Base-by-base conservation (phyloP, 2,113 vertebrate genomes). In the Erythrocercus mccallii region DNA sequence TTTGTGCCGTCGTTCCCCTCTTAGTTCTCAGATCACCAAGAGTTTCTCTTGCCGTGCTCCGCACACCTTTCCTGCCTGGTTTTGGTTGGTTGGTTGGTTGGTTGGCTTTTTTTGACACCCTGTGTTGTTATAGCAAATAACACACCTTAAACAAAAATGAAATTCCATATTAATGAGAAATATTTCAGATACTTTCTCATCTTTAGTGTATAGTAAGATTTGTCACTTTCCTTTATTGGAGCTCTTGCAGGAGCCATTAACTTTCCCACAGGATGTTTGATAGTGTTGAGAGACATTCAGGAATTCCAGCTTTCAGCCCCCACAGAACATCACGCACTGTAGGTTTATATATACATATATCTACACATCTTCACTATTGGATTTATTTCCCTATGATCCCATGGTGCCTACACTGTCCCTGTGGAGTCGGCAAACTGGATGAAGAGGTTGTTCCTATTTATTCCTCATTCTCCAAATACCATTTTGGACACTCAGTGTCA, bases 291-390 rank as follows among this genome's bases (percentile, higher is more conserved):
- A 66, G 18, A 47, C 0, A 1, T 40, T 37, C n/a, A 38, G 71
- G 68, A 58, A 51, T 28, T 28, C 42, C 45, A 20, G 11, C 16
- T 24, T 1, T 6, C 42, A 74, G 50, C 30, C 80, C 22, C 60
- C 70, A 2, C 25, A 24, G 15, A 76, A 12, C 37, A 69, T 28
- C 14, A 25, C 4, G 19, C 17, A 6, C 23, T 19, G 10, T 15
- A 20, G 4, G 33, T 16, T 25, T 5, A 9, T 1, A 17, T 14
- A 31, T 2, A 23, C 2, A 28, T 6, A 37, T 3, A 20, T 0
- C 27, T 2, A 38, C 3, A 42, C 1, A 6, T 13, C 31, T 61
- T 50, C 30, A 15, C 28, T 65, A 8, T 7, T 60, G 62, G 11
- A 11, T 88, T 82, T 69, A 48, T 64, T 53, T 31, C 45, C n/a